phyloP scores from a whole-genome alignment of 2,888 invertebrate species.

The Lamellibrachia columna region DNA sequence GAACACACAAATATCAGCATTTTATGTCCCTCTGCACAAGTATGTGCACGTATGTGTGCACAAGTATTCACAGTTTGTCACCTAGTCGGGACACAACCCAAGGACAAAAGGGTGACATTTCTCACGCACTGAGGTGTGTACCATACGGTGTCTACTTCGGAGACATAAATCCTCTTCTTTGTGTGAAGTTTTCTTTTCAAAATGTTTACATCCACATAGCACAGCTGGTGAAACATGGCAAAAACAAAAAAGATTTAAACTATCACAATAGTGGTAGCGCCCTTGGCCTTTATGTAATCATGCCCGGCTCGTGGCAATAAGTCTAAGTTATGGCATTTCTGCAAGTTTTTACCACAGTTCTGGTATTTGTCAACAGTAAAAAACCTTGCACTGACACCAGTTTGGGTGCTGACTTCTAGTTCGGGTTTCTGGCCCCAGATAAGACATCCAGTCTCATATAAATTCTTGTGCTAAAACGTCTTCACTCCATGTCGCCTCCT shows the following conservation, averaged over 20 bases:
- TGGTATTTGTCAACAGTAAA: background rate
- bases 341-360: background rate
- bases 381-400: background rate
- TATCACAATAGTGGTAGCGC: background rate
- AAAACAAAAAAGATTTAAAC: constrained; percentile 3
- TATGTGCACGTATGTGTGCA: background rate
- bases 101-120: background rate
- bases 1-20: too few relatives aligned
- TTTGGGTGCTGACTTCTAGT: background rate
- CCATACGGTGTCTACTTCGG: background rate
- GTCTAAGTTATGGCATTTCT: background rate
- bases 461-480: too few relatives aligned
- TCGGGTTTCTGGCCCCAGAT: background rate
- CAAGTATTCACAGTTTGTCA: background rate
- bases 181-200: background rate
- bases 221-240: background rate
- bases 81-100: background rate
- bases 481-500: too few relatives aligned
- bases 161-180: background rate
- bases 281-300: background rate
- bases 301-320: background rate
- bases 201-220: background rate
- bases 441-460: background rate
- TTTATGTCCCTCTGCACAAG: background rate
- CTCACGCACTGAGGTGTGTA: background rate